Evolutionary conservation across 2,113 vertebrate genomes (phyloP), one percentile per base, ranked within the genome.

Genomic region (Xyliphius kryptos): DNA sequence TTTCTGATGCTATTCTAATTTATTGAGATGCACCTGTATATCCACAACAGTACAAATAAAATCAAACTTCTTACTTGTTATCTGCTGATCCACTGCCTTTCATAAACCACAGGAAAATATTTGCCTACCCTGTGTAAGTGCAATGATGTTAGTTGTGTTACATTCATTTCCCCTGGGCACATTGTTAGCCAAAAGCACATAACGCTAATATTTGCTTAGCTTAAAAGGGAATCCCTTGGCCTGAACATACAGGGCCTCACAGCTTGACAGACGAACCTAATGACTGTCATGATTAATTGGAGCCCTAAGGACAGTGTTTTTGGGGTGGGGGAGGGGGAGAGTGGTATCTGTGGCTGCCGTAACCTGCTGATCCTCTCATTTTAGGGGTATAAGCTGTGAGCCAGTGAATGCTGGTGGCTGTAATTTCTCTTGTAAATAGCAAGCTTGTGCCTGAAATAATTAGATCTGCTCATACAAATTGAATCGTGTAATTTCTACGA

Each of bases 271-370:
- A 86, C 84, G 85, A 89, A 90, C 87, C 89, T 82, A 89, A 90
- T 87, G 87, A 88, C 87, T 85, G 81, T 77, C 81, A 79, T 90
- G 89, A 91, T 90, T 91, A 89, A 91, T 91, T 88, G 89, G 80
- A 83, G 81, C 65, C 82, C 86, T 86, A 83, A 83, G 86, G 85
- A 87, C 82, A 85, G 81, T 89, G 89, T 90, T 90, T 91, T 89
- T 85, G 83, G 83, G 88, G 85, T 84, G 87, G 63, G 38, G n/a
- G n/a, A n/a, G n/a, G n/a, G n/a, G n/a, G n/a, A n/a, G n/a, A n/a
- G n/a, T n/a, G n/a, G n/a, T n/a, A n/a, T n/a, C 47, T 44, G 81
- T 82, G 82, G 87, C 83, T 87, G 80, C n/a, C n/a, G n/a, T 81
- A 86, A 87, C 80, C 83, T 77, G 84, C 87, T 85, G 83, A 87